Evolutionary conservation across 2,888 invertebrate species (phyloP), one percentile per base, ranked within the genome.

Genomic region (Megamerina dolium): DNA sequence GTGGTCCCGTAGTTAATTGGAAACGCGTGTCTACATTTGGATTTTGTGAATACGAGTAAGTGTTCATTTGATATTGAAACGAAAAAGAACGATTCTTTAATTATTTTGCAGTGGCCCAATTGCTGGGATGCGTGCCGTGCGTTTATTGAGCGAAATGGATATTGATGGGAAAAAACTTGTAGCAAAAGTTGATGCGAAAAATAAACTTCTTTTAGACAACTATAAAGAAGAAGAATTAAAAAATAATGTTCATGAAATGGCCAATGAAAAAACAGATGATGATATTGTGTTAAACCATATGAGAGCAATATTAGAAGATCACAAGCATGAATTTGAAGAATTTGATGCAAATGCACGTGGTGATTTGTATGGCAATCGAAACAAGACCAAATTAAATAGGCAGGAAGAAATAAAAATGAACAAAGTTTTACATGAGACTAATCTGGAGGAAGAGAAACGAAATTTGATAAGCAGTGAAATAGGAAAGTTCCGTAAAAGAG

Each of bases 1-100:
- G 96, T 75, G 99, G 99, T 4, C 85, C 86, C 49, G 93, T 99
- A 37, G 77, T 91, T 12, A 89, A 87, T 58, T 99, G 99, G 99
- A 97, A 97, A 73, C 80, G 97, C 47, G 95, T 97, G 14, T 91
- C 93, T 68, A 92, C 91, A 2, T 97, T 97, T 73, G 97, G 97
- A 9, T 99, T 97, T 75, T 94, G 96, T 75, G 97, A 97, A 75
- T 92, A 91, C 72, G 91, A 89, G 53, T 75, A 73, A 59, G 65
- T 50, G 14, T 18, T 18, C 13, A 16, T 21, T 32, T 23, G 16
- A 20, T 14, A 32, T 9, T 21, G 4, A 16, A 37, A 9, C 13
- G 5, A 13, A 6, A 13, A 8, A 31, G 31, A 31, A n/a, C 13
- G 31, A 35, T 20, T 5, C 12, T 6, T 35, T 16, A 33, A n/a